Percentiles rank a stretch among this genome's conserved stretches.
Evolutionary conservation across 2,113 vertebrate genomes (phyloP).

Genomic region (Sterrhoptilus dennistouni): DNA sequence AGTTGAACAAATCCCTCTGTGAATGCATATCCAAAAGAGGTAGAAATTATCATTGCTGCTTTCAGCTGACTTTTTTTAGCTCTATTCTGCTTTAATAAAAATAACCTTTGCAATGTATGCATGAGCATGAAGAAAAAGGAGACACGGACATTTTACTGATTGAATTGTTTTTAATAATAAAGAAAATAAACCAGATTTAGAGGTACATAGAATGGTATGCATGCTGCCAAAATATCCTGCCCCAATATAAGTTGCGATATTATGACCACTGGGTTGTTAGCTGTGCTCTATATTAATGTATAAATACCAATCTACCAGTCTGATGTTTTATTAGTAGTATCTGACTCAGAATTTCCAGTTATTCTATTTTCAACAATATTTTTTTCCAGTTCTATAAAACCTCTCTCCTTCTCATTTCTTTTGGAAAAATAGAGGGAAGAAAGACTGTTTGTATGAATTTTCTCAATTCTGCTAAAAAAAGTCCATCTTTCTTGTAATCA

Average conservation of each 20-base stretch:
- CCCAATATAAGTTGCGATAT: not conserved
- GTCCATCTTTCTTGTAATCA: not conserved
- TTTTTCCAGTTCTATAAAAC: not conserved
- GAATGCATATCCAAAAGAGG: not conserved
- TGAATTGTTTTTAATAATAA: not conserved
- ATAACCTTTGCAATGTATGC: not conserved
- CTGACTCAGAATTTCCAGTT: not conserved
- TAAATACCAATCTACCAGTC: not conserved
- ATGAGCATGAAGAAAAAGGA: not conserved
- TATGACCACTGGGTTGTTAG: not conserved
- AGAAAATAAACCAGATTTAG: not conserved
- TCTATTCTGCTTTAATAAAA: not conserved
- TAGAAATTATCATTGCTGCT: not conserved
- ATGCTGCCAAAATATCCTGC: not conserved
- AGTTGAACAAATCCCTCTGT: not conserved
- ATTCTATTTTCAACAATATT: not conserved
- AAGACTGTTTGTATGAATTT: not conserved
- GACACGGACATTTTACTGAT: not conserved
- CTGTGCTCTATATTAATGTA: not conserved
- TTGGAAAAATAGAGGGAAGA: not conserved
- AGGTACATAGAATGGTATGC: not conserved
- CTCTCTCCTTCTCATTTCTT: not conserved
- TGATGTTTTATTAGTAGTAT: not conserved
- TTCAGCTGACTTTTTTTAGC: not conserved
- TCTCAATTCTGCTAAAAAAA: not conserved